Conservation (phyloP, 2,888 invertebrate genomes). For the Isotomurus palustris region DNA sequence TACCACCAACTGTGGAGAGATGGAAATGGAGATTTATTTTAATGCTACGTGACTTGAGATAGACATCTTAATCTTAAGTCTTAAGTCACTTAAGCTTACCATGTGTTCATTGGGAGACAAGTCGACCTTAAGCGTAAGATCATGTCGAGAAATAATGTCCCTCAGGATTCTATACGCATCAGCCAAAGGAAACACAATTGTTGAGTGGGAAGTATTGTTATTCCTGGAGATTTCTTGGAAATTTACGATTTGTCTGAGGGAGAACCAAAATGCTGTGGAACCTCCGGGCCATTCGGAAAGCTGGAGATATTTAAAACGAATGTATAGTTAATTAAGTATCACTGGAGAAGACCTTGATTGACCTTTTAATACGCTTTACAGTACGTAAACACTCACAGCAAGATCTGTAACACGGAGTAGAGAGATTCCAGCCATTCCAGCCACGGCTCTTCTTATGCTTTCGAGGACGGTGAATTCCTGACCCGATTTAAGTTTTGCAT, state of each 20-base stretch:
- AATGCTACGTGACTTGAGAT: not conserved
- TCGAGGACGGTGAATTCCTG: conserved; percentile 47
- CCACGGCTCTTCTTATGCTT: conserved; percentile 48
- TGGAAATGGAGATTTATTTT: not conserved
- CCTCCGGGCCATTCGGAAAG: conserved; percentile 46
- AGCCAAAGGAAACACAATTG: conserved; percentile 47
- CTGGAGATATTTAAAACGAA: conserved; percentile 26
- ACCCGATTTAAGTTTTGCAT: conserved; percentile 43
- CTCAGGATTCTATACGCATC: conserved; percentile 48
- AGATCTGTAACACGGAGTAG: conserved; percentile 49
- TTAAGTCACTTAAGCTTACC: conserved; percentile 35
- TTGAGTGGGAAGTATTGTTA: conserved; percentile 45
- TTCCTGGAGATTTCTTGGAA: conserved; percentile 46
- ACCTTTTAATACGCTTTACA: not conserved
- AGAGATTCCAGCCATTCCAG: conserved; percentile 49
- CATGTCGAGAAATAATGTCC: conserved; percentile 47
- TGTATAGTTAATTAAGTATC: not conserved
- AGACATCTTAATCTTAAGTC: not conserved
- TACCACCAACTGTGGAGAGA: conserved; percentile 45
- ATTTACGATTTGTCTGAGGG: conserved; percentile 48
- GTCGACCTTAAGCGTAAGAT: conserved; percentile 47
- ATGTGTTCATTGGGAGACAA: conserved; percentile 47
- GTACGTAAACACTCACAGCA: conserved; percentile 45
- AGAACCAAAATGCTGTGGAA: conserved; percentile 49
- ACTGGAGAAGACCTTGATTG: not conserved